phyloP scores from a whole-genome alignment of 1,140 invertebrate genomes.

The Centruroides sculpturatus region DNA sequence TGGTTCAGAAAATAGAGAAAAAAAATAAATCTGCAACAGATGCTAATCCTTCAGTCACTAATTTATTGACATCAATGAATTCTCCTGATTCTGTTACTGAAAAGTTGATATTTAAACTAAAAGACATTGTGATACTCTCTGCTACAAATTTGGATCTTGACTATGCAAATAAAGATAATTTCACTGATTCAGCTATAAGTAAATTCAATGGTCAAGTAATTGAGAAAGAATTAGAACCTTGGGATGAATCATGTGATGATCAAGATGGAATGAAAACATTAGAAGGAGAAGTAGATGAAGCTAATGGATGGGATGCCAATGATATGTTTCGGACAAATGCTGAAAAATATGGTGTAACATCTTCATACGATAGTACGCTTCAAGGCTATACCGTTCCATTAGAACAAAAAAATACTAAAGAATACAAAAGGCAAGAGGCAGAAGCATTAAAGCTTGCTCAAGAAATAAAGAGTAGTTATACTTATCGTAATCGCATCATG shows the following conservation, averaged over 20 bases:
- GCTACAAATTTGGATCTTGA: too few species aligned
- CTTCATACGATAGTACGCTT: constrained; percentile 70
- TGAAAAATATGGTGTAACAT: constrained; percentile 70
- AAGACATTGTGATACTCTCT: too few species aligned
- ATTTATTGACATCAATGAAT: not conserved
- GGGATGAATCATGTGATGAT: too few species aligned
- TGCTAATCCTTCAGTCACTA: constrained; percentile 33
- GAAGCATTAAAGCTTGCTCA: constrained; percentile 72
- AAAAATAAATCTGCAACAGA: constrained; percentile 34
- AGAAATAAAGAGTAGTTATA: constrained; percentile 73
- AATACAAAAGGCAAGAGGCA: constrained; percentile 67
- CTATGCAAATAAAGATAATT: too few species aligned
- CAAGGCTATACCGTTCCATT: constrained; percentile 51
- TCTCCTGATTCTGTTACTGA: constrained; percentile 44
- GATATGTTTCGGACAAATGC: constrained; percentile 92
- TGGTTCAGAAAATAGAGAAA: constrained; percentile 62
- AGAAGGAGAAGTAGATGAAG: constrained; percentile 1
- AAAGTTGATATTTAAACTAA: too few species aligned
- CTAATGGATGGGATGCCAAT: constrained; percentile 82
- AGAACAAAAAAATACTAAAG: constrained; percentile 65
- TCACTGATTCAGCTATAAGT: too few species aligned
- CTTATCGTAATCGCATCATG: constrained; percentile 60
- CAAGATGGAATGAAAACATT: too few species aligned
- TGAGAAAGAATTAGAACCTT: constrained; percentile 74
- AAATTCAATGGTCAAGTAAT: too few species aligned